Conservation (phyloP, 1,140 invertebrate species). For the Drosophila athabasca region DNA sequence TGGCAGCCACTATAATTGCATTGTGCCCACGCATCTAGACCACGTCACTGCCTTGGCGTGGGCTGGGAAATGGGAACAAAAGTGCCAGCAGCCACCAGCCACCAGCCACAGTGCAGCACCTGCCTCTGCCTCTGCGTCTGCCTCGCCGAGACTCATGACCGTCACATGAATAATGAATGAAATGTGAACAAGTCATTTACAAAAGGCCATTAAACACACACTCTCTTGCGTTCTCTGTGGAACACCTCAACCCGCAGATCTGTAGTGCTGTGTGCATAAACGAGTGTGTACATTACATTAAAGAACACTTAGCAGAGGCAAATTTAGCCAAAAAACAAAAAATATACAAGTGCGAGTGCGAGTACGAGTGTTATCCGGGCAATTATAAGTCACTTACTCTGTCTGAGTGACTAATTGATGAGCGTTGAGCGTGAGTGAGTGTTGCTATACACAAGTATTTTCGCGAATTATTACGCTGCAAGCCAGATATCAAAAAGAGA, state of each 20-base stretch:
- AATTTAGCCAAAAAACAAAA: not conserved
- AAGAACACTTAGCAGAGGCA: conserved; percentile 11
- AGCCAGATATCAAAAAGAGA: too few species aligned
- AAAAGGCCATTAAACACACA: conserved; percentile 37
- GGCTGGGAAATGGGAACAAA: conserved; percentile 14
- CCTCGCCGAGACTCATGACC: too few species aligned
- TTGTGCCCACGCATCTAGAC: too few species aligned
- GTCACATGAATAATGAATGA: conserved; percentile 42
- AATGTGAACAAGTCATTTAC: conserved; percentile 41
- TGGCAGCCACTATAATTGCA: too few species aligned
- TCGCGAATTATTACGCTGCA: too few species aligned
- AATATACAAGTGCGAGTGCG: not conserved
- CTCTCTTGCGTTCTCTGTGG: not conserved
- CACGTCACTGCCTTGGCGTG: not conserved
- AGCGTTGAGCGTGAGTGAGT: too few species aligned
- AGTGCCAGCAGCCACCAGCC: too few species aligned
- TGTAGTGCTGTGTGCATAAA: not conserved
- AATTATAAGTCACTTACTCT: conserved; percentile 41
- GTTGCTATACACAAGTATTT: too few species aligned
- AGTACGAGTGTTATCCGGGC: not conserved
- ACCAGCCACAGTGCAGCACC: conserved; percentile 25
- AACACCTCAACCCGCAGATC: too few species aligned
- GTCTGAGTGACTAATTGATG: conserved; percentile 10
- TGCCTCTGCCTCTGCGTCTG: not conserved
- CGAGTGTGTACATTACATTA: conserved; percentile 13